Evolutionary conservation across 1,140 invertebrate genomes (phyloP), one percentile per base, ranked within the genome.

Genomic region (Cyphomyrmex costatus): DNA sequence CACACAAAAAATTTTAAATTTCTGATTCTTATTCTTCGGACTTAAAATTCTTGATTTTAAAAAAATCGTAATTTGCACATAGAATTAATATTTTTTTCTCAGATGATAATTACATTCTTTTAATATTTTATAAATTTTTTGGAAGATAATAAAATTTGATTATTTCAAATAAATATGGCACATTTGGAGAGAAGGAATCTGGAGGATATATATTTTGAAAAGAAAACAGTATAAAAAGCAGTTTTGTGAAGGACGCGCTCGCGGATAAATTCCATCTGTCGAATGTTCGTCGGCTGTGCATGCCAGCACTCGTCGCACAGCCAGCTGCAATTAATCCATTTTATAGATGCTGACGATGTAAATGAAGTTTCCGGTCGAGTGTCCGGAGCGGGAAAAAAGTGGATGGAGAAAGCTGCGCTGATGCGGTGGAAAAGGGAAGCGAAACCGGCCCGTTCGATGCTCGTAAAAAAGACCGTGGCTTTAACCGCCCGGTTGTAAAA

Each of bases 301-400:
- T 85, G 76, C 76, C 70, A 53, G 53, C 60, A 78, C 86, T 86
- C 56, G 79, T 90, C 86, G 83, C 68, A 78, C 85, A 53, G 70
- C 63, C 79, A 70, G 49, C 86, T 60, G 90, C 86, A 89, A 92
- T 92, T 92, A 90, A 92, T 91, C 84, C 90, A 49, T 91, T 91
- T 92, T 92, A 92, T 89, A 89, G 90, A 87, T 76, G 84, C 82
- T 84, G 85, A 86, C 88, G 78, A 90, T 91, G 90, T 86, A 88
- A 91, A 92, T 91, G 86, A 88, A 89, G 87, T 84, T 86, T 86
- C 82, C 84, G 70, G 61, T 83, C 51, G 80, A 88, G 77, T 82
- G 71, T 85, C 58, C 82, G 36, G 56, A 87, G 53, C 24, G 73
- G 24, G 66, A 87, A 58, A 63, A 76, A 27, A 56, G 30, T 21